Evolutionary conservation across 2,888 invertebrate species (phyloP), one percentile per base, ranked within the genome.

Genomic region (Pristionchus maxplancki): DNA sequence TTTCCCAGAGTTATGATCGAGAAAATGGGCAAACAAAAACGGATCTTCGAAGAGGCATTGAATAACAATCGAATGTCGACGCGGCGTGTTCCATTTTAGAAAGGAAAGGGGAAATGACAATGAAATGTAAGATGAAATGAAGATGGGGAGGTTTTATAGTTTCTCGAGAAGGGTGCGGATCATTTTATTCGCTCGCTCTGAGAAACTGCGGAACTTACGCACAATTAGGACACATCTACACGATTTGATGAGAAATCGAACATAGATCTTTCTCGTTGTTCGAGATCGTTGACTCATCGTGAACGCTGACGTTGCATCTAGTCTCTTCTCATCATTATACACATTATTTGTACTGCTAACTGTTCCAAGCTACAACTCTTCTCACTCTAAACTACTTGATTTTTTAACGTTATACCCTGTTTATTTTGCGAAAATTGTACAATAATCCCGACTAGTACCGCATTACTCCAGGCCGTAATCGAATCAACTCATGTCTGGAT

Each of bases 271-370:
- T 58, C 8, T n/a, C n/a, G 24, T 1, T 24, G 58, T 58, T n/a
- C n/a, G 58, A n/a, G n/a, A 58, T 58, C 58, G 58, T n/a, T 58
- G 58, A n/a, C 58, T 58, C 58, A 58, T 58, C n/a, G n/a, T n/a
- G n/a, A n/a, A n/a, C n/a, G n/a, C n/a, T n/a, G n/a, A n/a, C n/a
- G n/a, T n/a, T n/a, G n/a, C n/a, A n/a, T n/a, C n/a, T n/a, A n/a
- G n/a, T n/a, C n/a, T n/a, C n/a, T n/a, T n/a, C n/a, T n/a, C n/a
- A n/a, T n/a, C n/a, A n/a, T n/a, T n/a, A 53, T 53, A 53, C 15
- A 53, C 53, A 53, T 44, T 9, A 44, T 44, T 44, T 44, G 44
- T 9, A 9, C 44, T 44, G 44, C 44, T 9, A 44, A n/a, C n/a
- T n/a, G n/a, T n/a, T n/a, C n/a, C n/a, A n/a, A n/a, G n/a, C n/a